These are phyloP conservation scores for Pseudomyrmex flavicornis DNA, from an alignment of 1,140 invertebrate species.

Conservation along the genomic window DNA sequence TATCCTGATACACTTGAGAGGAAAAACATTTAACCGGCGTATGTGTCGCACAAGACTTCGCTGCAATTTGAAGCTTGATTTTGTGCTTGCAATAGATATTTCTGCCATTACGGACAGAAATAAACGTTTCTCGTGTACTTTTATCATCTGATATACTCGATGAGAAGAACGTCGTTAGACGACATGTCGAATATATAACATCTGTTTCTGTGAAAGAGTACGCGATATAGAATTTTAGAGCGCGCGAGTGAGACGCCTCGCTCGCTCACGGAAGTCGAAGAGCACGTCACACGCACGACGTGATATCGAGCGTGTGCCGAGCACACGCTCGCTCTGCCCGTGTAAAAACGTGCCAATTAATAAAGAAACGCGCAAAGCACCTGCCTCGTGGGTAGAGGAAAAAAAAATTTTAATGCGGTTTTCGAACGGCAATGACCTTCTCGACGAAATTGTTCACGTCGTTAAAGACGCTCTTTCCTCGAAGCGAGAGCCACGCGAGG, in stretches of 20 bases:
- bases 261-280: not conserved
- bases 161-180: not conserved
- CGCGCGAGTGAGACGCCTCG: not conserved
- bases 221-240: not conserved
- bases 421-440: not conserved
- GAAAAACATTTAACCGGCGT: not conserved
- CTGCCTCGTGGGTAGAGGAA: not conserved
- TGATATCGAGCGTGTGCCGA: not conserved
- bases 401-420: not conserved
- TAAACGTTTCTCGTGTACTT: too few species aligned
- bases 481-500: constrained; percentile 12
- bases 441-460: constrained; percentile 8
- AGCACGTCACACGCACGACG: not conserved
- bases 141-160: too few species aligned
- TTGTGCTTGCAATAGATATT: too few species aligned
- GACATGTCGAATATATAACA: not conserved
- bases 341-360: not conserved
- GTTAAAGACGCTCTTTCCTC: constrained; percentile 3
- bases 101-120: too few species aligned
- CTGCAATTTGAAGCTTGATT: too few species aligned
- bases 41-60: too few species aligned
- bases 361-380: not conserved
- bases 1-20: not conserved
- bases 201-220: not conserved
- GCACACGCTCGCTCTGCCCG: not conserved